These are phyloP conservation scores for Myrmecobius fasciatus DNA, from an alignment of 2,113 vertebrate genomes.

Conservation along the genomic window DNA sequence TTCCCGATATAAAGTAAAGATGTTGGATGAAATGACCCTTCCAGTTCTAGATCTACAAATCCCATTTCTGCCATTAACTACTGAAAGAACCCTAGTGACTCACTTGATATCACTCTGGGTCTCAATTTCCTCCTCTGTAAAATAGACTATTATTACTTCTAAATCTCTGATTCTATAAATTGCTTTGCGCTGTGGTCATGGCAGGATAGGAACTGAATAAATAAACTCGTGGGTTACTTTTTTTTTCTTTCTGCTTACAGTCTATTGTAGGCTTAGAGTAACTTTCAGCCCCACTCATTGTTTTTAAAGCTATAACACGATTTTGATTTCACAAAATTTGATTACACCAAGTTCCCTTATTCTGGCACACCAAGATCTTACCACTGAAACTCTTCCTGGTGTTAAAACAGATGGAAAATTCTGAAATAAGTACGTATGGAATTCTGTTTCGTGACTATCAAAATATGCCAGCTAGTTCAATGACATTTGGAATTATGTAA, in stretches of 20 bases:
- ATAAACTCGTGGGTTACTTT: neutral
- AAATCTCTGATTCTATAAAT: neutral
- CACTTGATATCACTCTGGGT: neutral
- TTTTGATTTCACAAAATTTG: constrained; percentile 55
- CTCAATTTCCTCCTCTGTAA: neutral
- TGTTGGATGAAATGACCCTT: neutral
- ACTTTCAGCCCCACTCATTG: constrained; percentile 60
- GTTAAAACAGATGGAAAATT: constrained; percentile 69
- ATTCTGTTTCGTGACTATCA: constrained; percentile 60
- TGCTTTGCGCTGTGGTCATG: neutral
- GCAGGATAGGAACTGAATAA: neutral
- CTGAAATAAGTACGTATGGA: constrained; percentile 61
- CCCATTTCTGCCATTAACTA: neutral
- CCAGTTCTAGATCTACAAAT: neutral
- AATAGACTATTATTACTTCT: neutral
- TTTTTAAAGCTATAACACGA: constrained; percentile 62
- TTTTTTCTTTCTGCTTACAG: constrained; percentile 56
- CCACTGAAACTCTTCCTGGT: constrained; percentile 55
- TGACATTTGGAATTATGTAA: constrained; percentile 66
- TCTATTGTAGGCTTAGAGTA: constrained; percentile 59
- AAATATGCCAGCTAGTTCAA: constrained; percentile 47
- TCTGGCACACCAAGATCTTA: constrained; percentile 66
- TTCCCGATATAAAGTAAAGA: neutral
- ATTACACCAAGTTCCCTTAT: constrained; percentile 56
- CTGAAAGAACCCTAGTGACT: neutral